Base-by-base conservation (phyloP, 2,888 invertebrate genomes). In the Siphonodentalium dalli region DNA sequence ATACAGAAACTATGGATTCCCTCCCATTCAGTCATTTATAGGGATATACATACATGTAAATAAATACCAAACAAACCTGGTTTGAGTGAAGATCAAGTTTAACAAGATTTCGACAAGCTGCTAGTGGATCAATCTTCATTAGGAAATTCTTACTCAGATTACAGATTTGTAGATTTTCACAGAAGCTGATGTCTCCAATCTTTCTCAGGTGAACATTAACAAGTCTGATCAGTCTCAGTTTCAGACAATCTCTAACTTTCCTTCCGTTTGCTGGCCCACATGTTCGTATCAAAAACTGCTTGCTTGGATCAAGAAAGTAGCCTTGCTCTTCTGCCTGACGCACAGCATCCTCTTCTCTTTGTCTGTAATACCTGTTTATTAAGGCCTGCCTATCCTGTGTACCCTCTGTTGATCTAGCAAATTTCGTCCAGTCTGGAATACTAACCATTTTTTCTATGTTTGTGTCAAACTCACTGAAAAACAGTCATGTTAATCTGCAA, bases 61-160 rank as follows among this genome's bases (percentile, higher is more conserved):
- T 34, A 4, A 24, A 20, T 11, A 15, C n/a, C n/a, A 9, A 20
- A 23, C 50, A 49, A 60, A 77, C 78, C 74, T 77, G 76, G 55
- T 79, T 78, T 21, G 69, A 60, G 57, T 75, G 75, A 13, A 81
- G 58, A 65, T 81, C 80, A n/a, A 81, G 61, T 55, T 75, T 79
- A 15, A 78, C 55, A 7, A 81, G 68, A 18, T 79, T 67, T 39
- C 61, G 54, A 61, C 80, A 81, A 15, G 64, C 45, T 15, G 59
- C 63, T 13, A 81, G 60, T 6, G 68, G 70, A 54, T 78, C 75
- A 37, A 81, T 71, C 34, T 68, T 74, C 7, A 69, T 71, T 21
- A 81, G 57, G 56, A 74, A 80, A 55, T 81, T 81, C 59, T 78
- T 74, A 46, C 65, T 61, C 20, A 81, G 60, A 15, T 72, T 66